These are phyloP conservation scores for Cephus rjabovi DNA, from an alignment of 2,888 invertebrate species.

Conservation along the genomic window DNA sequence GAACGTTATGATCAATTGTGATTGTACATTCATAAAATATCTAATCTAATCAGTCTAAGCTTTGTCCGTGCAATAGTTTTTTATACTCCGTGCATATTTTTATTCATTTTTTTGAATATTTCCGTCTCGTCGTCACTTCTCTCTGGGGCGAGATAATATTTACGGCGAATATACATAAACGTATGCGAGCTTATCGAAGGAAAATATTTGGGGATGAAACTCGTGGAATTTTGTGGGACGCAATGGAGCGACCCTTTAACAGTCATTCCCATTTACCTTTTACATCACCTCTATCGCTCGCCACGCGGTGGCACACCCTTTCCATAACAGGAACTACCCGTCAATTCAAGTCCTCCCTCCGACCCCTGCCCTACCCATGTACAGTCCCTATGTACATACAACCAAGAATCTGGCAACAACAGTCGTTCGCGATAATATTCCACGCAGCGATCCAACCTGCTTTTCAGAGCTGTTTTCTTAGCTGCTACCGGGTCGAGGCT, in stretches of 20 bases:
- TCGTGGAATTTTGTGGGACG: neutral
- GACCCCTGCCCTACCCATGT: neutral
- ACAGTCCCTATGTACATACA: neutral
- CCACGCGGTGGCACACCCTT: neutral
- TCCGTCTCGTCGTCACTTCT: neutral
- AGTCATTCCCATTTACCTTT: neutral
- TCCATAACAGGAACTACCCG: neutral
- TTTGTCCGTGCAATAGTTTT: neutral
- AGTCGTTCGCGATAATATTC: neutral
- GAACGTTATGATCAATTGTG: neutral
- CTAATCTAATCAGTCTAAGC: too few species aligned
- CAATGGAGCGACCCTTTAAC: neutral
- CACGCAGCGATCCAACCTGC: neutral
- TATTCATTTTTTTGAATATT: neutral
- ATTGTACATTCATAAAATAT: too few species aligned
- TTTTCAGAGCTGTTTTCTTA: neutral
- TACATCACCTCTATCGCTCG: neutral
- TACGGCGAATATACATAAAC: neutral
- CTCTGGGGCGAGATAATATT: neutral
- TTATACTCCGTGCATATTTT: neutral
- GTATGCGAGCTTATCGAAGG: neutral
- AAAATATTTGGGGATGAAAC: neutral
- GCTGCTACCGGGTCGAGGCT: neutral
- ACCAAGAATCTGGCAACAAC: neutral
- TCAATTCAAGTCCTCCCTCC: neutral